These are phyloP conservation scores for Acridotheres tristis DNA, from an alignment of 2,797 vertebrate genomes.

Conservation along the genomic window DNA sequence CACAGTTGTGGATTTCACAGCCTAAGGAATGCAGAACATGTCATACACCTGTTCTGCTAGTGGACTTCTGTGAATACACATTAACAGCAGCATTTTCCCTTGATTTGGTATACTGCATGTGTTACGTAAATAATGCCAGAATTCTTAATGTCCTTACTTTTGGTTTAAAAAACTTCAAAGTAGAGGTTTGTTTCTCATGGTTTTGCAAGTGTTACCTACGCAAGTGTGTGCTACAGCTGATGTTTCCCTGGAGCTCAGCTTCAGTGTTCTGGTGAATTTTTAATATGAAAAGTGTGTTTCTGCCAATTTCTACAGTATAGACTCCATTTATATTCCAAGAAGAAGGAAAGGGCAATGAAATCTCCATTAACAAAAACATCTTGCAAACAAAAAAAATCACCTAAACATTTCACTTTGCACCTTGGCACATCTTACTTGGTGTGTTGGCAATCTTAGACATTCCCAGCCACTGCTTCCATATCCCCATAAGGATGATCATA, in stretches of 20 bases:
- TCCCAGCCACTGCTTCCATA: background rate
- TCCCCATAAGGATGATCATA: background rate
- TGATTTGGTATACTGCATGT: background rate
- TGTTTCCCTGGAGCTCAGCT: conserved; percentile 19
- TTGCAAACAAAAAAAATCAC: background rate
- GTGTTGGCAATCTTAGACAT: background rate
- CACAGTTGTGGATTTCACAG: background rate
- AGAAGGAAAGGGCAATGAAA: background rate
- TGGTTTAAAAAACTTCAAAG: background rate
- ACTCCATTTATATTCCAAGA: background rate
- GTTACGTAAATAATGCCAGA: background rate
- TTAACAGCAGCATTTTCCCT: background rate
- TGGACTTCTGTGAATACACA: background rate
- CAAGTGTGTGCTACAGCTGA: background rate
- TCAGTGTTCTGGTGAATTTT: background rate
- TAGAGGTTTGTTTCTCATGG: background rate
- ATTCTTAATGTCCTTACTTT: background rate
- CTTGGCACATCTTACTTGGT: background rate
- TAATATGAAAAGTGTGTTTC: background rate
- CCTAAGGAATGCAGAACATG: background rate
- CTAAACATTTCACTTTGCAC: background rate
- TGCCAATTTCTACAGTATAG: background rate
- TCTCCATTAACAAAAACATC: background rate
- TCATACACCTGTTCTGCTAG: background rate
- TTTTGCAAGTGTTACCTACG: background rate